Evolutionary conservation across 2,113 vertebrate species (phyloP).

Genomic region (Apteryx mantelli): DNA sequence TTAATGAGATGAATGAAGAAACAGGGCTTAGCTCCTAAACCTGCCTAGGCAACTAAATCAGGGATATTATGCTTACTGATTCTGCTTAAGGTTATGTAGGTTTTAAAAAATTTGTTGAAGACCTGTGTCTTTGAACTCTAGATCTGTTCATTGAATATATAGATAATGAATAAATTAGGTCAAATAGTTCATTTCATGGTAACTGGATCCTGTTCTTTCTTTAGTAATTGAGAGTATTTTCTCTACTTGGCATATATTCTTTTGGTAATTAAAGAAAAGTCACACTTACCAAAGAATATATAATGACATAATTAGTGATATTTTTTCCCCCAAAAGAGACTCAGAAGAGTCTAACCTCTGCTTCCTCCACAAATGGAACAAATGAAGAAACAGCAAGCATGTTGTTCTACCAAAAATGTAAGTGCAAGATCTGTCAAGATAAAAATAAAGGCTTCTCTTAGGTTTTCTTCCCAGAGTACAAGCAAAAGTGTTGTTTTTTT

Average conservation of each 20-base stretch:
- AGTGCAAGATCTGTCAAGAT: background rate
- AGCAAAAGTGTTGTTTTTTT: background rate
- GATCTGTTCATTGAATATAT: background rate
- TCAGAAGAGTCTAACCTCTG: background rate
- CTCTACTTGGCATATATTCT: accelerated
- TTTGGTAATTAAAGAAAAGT: background rate
- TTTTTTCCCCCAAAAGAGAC: background rate
- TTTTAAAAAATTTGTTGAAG: background rate
- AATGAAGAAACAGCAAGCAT: background rate
- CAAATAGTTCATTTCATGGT: background rate
- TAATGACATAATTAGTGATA: background rate
- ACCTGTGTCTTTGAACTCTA: background rate
- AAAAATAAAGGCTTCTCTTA: background rate
- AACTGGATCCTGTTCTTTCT: background rate
- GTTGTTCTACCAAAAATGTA: background rate
- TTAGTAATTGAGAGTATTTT: background rate
- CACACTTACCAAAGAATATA: background rate
- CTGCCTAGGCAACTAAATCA: background rate
- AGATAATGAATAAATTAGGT: background rate
- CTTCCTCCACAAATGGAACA: background rate
- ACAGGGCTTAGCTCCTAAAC: background rate
- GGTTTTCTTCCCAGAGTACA: background rate
- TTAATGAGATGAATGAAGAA: background rate
- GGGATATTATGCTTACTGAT: background rate
- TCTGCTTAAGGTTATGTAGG: background rate